A percentile compares a stretch with the other conserved stretches of the same genome.
Evolutionary conservation across 2,113 vertebrate genomes (phyloP).

Genomic region (Motacilla tschutschensis): DNA sequence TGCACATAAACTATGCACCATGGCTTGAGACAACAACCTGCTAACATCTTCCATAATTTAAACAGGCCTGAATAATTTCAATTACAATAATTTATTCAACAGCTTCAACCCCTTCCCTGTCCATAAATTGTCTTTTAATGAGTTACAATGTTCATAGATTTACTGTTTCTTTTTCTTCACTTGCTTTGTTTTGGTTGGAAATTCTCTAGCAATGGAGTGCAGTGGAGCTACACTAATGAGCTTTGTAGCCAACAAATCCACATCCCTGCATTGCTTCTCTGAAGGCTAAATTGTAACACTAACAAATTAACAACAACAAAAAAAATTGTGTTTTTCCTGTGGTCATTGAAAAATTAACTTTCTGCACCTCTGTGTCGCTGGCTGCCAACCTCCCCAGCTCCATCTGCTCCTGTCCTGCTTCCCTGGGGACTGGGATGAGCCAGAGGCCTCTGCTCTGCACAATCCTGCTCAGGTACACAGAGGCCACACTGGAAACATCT

Average conservation of each 20-base stretch:
- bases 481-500: neutral
- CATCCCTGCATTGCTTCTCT: neutral
- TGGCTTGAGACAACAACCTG: neutral
- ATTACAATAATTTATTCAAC: conserved; percentile 23
- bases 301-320: neutral
- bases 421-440: accelerated
- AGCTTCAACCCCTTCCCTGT: neutral
- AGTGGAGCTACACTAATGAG: neutral
- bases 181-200: neutral
- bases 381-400: neutral
- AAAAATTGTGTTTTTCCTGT: neutral
- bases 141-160: neutral
- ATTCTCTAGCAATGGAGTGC: neutral
- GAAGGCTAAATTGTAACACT: neutral
- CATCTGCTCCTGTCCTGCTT: neutral
- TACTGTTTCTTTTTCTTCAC: neutral
- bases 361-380: neutral
- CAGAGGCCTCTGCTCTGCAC: neutral
- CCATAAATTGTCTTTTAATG: conserved; percentile 33
- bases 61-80: conserved; percentile 26
- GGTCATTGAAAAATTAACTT: conserved; percentile 1
- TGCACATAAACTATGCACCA: neutral
- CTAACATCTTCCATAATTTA: conserved; percentile 18
- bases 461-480: accelerated
- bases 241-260: neutral